Percentiles rank a stretch among this genome's conserved stretches.
phyloP scores from a whole-genome alignment of 2,113 vertebrate species.

The Tachuris rubrigastra region DNA sequence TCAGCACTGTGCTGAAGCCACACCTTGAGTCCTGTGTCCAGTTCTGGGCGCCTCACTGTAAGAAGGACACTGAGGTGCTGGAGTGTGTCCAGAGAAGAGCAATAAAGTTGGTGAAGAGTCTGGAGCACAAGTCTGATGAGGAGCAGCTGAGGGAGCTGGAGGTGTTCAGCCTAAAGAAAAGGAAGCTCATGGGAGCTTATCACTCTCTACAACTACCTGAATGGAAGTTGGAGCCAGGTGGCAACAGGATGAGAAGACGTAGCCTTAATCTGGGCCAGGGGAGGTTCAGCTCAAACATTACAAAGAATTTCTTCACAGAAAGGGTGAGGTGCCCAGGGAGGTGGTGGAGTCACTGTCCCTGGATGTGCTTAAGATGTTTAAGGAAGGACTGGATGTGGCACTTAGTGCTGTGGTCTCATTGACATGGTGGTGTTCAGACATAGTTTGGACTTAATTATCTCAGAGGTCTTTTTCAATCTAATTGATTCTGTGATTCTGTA shows the following conservation, averaged over 20 bases:
- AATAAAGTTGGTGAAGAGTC: not conserved
- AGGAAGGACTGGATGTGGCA: not conserved
- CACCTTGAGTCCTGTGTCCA: not conserved
- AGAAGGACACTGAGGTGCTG: not conserved
- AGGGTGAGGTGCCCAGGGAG: no score
- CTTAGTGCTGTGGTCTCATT: not conserved
- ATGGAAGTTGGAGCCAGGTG: no score
- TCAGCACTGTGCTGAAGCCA: not conserved
- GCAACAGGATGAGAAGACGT: not conserved
- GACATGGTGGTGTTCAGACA: not conserved
- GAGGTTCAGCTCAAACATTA: not conserved
- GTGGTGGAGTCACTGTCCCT: accelerated
- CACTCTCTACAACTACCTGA: accelerated
- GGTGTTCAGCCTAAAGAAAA: not conserved
- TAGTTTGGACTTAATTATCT: not conserved
- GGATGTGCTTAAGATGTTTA: not conserved
- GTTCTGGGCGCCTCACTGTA: not conserved
- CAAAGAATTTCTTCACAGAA: not conserved
- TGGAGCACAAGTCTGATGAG: not conserved
- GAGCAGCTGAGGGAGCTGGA: not conserved
- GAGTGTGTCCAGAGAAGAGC: not conserved
- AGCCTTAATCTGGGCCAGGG: not conserved
- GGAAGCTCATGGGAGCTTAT: not conserved
- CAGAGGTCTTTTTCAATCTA: not conserved
- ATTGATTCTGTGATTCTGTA: not conserved